Base-by-base conservation (phyloP, 1,140 invertebrate species). In the Zaprionus lachaisei region DNA sequence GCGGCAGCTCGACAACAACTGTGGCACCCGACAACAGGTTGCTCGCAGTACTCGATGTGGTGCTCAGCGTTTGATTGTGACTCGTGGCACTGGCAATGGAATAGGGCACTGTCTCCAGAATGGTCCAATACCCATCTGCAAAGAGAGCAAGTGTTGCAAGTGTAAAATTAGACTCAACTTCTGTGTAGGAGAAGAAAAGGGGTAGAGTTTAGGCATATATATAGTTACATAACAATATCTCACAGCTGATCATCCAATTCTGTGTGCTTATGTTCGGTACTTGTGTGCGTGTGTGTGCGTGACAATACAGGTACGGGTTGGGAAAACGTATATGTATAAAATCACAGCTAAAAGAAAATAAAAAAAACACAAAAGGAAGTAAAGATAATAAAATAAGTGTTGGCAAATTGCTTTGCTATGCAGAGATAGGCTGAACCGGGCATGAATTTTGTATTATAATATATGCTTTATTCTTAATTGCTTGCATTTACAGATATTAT, bases 81-180 rank as follows among this genome's bases (percentile, higher is more conserved):
- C 56, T 55, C 17, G 62, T 60, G 0, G 65, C 47, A 51, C 51
- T 83, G 56, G 77, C 84, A 44, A 87, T 83, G 7, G 91, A 87
- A 51, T 92, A 92, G 26, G 92, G 92, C 44, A 92, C 92, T 2
- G 92, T 92, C 51, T 92, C 92, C 69, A 92, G 37, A 20, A 93
- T 93, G 15, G 92, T 92, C 91, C 87, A 93, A 86, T 83, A 93
- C 58, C 80, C 82, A 73, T 92, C 91, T 74, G 82, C 20, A 89
- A 87, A 44, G 55, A 84, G 44, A 34, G 26, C n/a, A 63, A 34
- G 57, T 11, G 41, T 61, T 15, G 20, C 38, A 22, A 65, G n/a
- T 17, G 17, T 41, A 37, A 61, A 9, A 38, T 75, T 69, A 74
- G 58, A 54, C 15, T 72, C 67, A 70, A 37, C 26, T 55, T 37